Evolutionary conservation across 2,797 vertebrate species (phyloP), one percentile per base, ranked within the genome.

Genomic region (Notolabrus celidotus): DNA sequence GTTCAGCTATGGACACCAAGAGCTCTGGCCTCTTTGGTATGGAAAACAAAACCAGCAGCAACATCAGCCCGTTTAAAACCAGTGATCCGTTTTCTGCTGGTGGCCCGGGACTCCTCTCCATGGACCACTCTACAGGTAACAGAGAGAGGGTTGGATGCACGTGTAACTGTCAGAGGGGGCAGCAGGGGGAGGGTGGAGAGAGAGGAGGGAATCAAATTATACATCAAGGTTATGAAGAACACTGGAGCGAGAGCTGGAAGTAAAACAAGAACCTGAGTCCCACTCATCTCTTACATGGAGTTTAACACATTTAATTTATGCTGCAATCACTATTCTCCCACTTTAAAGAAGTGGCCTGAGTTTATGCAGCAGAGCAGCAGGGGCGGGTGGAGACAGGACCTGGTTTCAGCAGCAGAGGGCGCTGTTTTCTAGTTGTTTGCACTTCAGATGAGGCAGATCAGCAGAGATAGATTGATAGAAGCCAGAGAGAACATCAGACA

Each of bases 51-150:
- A 82, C 58, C 62, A 31, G 65, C 77, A 80, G 58, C 74, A 85
- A 64, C 66, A 74, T 75, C 60, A 83, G 81, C 62, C 65, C 75
- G 0, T 85, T 90, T 64, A 91, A 91, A 80, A 43, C 64, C 72
- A 70, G 67, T 22, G 87, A 90, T 25, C 72, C 74, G 0, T 82
- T 90, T 43, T 83, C 90, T 15, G 66, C 83, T 3, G 67, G 75
- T 22, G 86, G 86, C 22, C 72, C 67, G 0, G 91, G 89, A 75
- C 41, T 88, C 77, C 85, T 74, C 25, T 47, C 86, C 1, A 62
- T 71, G 89, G 89, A 89, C 80, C 85, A 86, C 41, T 82, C 84
- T 60, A 42, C 91, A 93, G 92, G 92, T 93, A 93, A 79, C 77
- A 77, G 42, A 70, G 15, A 27, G 12, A 22, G 74, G 65, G 20